These are phyloP conservation scores for Mirza zaza DNA, from an alignment of 2,113 vertebrate genomes.

Conservation along the genomic window DNA sequence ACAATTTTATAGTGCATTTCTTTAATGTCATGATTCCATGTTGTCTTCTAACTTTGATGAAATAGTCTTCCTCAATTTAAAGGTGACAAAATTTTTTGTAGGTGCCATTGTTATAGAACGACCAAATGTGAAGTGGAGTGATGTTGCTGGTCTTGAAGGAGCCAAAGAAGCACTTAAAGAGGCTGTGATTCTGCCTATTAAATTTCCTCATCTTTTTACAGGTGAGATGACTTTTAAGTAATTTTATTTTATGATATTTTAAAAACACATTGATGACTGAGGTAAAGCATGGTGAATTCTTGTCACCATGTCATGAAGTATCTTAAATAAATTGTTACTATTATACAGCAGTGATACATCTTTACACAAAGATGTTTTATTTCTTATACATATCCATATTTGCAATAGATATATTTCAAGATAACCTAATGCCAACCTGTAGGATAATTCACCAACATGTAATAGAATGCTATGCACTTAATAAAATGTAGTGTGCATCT, in stretches of 20 bases:
- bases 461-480: neutral
- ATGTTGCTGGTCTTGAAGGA: constrained; percentile 96
- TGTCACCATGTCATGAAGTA: neutral
- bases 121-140: constrained; percentile 96
- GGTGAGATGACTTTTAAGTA: constrained; percentile 81
- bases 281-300: neutral
- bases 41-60: neutral
- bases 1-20: neutral
- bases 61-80: constrained; percentile 21
- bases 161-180: constrained; percentile 99
- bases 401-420: neutral
- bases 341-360: neutral
- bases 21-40: neutral
- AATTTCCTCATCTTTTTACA: constrained; percentile 98
- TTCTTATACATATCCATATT: neutral
- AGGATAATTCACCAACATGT: neutral
- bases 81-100: constrained; percentile 73
- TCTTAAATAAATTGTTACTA: neutral
- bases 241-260: neutral
- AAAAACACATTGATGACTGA: neutral
- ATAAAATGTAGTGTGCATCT: neutral
- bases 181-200: constrained; percentile 98
- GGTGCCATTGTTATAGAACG: constrained; percentile 98
- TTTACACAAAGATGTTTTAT: neutral
- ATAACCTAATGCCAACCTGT: neutral